Evolutionary conservation across 2,113 vertebrate species (phyloP).

Genomic region (Etheostoma cragini): DNA sequence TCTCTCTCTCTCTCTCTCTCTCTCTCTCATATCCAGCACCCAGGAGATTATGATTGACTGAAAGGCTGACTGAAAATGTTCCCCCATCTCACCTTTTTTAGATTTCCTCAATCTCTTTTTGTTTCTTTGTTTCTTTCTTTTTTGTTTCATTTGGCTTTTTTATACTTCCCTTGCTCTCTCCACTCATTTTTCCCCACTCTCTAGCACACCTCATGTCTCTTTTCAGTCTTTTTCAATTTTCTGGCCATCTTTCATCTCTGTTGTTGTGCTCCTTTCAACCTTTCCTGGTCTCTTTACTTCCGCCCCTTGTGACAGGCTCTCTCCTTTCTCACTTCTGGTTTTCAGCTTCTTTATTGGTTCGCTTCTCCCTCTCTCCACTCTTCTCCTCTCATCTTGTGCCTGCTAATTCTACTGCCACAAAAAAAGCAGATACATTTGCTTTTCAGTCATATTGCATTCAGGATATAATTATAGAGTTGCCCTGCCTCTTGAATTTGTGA

Average conservation of each 20-base stretch:
- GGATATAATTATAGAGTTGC: slow-evolving; percentile 69
- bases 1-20: too few species aligned
- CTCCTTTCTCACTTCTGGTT: slow-evolving; percentile 19
- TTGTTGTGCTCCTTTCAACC: slow-evolving; percentile 71
- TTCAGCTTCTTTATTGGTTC: slow-evolving; percentile 61
- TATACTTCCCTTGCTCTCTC: slow-evolving; percentile 23
- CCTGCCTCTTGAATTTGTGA: slow-evolving; percentile 53
- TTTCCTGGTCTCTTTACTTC: slow-evolving; percentile 62
- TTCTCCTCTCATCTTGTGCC: slow-evolving; percentile 19
- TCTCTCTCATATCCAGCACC: slow-evolving; percentile 62
- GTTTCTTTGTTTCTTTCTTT: slow-evolving; percentile 33
- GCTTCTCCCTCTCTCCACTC: slow-evolving; percentile 29
- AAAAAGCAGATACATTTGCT: slow-evolving; percentile 66
- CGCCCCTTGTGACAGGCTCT: slow-evolving; percentile 64
- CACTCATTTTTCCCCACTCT: slow-evolving; percentile 45
- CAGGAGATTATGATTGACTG: slow-evolving; percentile 78
- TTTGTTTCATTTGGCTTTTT: slow-evolving; percentile 54
- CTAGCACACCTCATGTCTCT: slow-evolving; percentile 65
- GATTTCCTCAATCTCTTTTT: slow-evolving; percentile 44
- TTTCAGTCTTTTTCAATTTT: slow-evolving; percentile 71
- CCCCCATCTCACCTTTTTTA: slow-evolving; percentile 50
- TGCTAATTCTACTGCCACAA: slow-evolving; percentile 47
- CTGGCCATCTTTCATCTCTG: slow-evolving; percentile 73
- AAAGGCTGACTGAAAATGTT: slow-evolving; percentile 68
- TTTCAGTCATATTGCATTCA: slow-evolving; percentile 66